phyloP scores from a whole-genome alignment of 2,797 vertebrate genomes.

The Mergus octosetaceus region DNA sequence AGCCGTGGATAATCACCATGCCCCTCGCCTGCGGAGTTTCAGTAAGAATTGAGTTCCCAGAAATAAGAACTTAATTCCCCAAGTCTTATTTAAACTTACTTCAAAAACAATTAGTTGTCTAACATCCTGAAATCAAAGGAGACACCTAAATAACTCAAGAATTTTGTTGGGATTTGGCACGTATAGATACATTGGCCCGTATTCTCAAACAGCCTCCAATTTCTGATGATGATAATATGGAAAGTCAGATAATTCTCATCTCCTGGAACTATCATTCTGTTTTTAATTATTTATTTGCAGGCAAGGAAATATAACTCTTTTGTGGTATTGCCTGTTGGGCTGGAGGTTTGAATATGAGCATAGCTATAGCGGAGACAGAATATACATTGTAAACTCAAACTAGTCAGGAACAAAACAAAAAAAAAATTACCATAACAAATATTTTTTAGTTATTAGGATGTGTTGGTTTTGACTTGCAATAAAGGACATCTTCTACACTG shows the following conservation, averaged over 20 bases:
- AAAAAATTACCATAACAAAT: neutral
- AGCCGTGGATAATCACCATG: neutral
- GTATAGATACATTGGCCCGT: neutral
- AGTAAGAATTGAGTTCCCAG: neutral
- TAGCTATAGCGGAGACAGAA: neutral
- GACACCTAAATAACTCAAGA: neutral
- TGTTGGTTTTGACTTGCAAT: neutral
- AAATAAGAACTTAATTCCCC: neutral
- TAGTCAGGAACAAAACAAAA: neutral
- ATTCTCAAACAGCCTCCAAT: neutral
- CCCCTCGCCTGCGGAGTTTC: neutral
- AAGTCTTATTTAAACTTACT: neutral
- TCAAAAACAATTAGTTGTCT: neutral
- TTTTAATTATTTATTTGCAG: neutral
- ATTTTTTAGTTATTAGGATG: neutral
- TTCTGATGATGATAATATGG: neutral
- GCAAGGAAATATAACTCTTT: neutral
- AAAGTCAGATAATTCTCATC: neutral
- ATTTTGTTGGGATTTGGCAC: neutral
- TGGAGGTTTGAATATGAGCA: neutral
- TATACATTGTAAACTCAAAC: neutral
- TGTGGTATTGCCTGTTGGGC: neutral
- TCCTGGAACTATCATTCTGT: neutral
- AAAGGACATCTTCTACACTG: neutral
- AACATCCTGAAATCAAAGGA: neutral